A percentile compares a stretch with the other conserved stretches of the same genome.
phyloP scores from a whole-genome alignment of 2,888 invertebrate genomes.

The Cancer borealis region DNA sequence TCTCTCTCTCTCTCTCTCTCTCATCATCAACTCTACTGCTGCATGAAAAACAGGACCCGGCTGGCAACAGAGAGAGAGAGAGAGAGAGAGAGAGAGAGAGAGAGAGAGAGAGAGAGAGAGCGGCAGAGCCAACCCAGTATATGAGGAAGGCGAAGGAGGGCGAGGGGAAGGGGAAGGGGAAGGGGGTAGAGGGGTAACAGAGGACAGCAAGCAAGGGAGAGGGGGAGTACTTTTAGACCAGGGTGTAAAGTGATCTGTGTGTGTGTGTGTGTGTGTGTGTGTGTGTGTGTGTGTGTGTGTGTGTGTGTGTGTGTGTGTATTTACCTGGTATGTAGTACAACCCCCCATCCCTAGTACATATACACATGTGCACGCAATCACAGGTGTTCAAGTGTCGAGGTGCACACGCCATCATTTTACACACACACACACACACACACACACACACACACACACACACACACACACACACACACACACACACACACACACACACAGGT shows the following conservation, averaged over 20 bases:
- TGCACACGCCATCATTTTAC: no score
- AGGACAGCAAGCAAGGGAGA: background rate
- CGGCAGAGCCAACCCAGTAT: background rate
- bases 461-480: no score
- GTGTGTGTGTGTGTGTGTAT: background rate
- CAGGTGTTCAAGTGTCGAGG: no score
- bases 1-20: constrained; percentile 20
- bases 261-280: background rate
- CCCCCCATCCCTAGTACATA: no score
- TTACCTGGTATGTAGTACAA: background rate
- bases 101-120: constrained; percentile 2
- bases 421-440: no score
- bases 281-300: background rate
- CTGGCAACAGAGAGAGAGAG: constrained; percentile 15
- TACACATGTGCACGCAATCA: no score
- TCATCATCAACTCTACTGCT: background rate
- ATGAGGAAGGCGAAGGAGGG: background rate
- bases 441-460: no score
- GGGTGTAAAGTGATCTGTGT: background rate
- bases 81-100: background rate
- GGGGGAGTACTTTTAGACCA: background rate
- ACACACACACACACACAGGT: no score
- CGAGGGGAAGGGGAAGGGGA: background rate
- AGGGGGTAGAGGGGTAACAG: background rate
- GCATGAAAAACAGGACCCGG: background rate